Base-by-base conservation (phyloP, 2,888 invertebrate species). In the Sphecodes monilicornis region DNA sequence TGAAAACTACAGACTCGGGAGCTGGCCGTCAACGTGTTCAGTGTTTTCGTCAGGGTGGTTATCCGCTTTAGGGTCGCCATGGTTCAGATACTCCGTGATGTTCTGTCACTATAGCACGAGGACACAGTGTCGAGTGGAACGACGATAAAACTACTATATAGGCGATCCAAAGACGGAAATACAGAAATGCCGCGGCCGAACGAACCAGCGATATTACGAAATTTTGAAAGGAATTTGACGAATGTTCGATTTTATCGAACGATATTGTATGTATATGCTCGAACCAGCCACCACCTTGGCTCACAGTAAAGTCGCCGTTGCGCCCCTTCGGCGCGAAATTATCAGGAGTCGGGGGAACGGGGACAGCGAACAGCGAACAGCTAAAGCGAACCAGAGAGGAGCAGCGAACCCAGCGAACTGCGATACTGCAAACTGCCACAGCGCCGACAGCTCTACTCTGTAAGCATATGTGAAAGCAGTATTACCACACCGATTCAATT, bases 51-150 rank as follows among this genome's bases (percentile, higher is more conserved):
- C 64, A 94, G 79, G 74, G 88, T 88, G 78, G 90, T 90, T 87
- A 94, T 91, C 76, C 92, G 90, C 78, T 93, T 93, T 1, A 94
- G 86, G 66, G 93, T 91, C 84, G 93, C 93, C 94, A 93, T 94
- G 71, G 86, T 90, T 69, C 70, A 29, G 69, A 64, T 80, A 69
- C 75, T 32, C 54, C 32, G 32, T 64, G 26, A 68, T 76, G 69
- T 78, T 26, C 77, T 82, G 81, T 74, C 82, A 77, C 46, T 66
- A 26, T 36, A 68, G 18, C 50, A 70, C 78, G 36, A 43, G 73
- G 57, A 70, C 78, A 85, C 86, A 74, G 68, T 78, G 73, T 68
- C 75, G 68, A 75, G 13, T 77, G 76, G 75, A 50, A 79, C 76
- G 74, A 74, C n/a, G 50, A 73, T 85, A 69, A 68, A 70, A 43